phyloP scores from a whole-genome alignment of 1,140 invertebrate species.

The Nomia melanderi region DNA sequence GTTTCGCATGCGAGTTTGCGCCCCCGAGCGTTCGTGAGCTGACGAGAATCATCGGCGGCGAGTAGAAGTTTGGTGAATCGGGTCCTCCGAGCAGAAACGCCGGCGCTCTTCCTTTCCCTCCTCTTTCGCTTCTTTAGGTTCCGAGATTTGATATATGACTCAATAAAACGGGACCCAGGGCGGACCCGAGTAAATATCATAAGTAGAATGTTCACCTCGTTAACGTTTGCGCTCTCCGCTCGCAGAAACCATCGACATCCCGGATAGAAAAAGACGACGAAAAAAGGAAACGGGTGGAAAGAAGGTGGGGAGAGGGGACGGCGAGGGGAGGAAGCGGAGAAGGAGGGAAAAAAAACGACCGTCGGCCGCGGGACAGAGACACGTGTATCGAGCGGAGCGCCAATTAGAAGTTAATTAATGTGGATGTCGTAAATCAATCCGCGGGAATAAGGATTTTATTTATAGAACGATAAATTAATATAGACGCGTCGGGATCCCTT shows the following conservation, averaged over 20 bases:
- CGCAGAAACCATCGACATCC: constrained; percentile 29
- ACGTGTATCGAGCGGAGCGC: constrained; percentile 41
- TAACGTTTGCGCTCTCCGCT: constrained; percentile 63
- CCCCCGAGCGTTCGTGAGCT: too few relatives aligned
- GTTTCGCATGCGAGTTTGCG: too few relatives aligned
- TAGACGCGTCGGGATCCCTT: not conserved
- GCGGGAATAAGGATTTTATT: not conserved
- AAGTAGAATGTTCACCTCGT: constrained; percentile 76
- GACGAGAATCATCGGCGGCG: not conserved
- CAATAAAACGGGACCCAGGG: constrained; percentile 76
- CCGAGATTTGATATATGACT: constrained; percentile 75
- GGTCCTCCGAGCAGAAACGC: constrained; percentile 9
- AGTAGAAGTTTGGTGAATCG: constrained; percentile 33
- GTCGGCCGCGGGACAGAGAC: not conserved
- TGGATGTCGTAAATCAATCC: constrained; percentile 35
- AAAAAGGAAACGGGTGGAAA: not conserved
- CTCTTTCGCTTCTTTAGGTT: constrained; percentile 20
- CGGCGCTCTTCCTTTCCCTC: constrained; percentile 7
- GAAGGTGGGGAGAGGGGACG: too few relatives aligned
- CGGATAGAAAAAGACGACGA: not conserved
- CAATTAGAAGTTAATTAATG: constrained; percentile 71
- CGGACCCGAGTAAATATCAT: constrained; percentile 76
- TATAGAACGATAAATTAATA: constrained; percentile 5
- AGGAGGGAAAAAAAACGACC: not conserved
- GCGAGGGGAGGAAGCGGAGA: too few relatives aligned